These are phyloP conservation scores for Ceratosolen solmsi DNA, from an alignment of 1,140 invertebrate genomes.

Conservation along the genomic window DNA sequence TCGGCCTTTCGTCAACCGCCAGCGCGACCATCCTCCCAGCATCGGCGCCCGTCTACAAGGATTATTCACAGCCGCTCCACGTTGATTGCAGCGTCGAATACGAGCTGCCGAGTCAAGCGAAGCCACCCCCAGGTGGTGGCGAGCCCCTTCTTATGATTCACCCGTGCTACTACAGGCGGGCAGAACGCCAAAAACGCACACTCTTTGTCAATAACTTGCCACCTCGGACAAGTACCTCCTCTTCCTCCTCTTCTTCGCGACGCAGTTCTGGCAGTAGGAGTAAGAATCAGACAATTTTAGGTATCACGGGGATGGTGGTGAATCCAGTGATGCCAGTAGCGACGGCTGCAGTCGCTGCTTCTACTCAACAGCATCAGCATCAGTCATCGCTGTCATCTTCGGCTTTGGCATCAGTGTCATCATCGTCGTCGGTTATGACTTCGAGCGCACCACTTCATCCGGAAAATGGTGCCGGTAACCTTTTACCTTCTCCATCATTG, in stretches of 20 bases:
- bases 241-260: constrained; percentile 46
- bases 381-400: not conserved
- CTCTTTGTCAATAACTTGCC: constrained; percentile 84
- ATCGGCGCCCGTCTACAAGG: constrained; percentile 67
- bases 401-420: no score
- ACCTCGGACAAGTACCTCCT: constrained; percentile 50
- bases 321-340: constrained; percentile 58
- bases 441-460: constrained; percentile 44
- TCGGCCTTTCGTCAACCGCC: constrained; percentile 45
- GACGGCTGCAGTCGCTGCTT: constrained; percentile 45
- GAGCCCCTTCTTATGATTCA: constrained; percentile 88
- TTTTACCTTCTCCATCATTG: constrained; percentile 50
- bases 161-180: constrained; percentile 87
- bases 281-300: not conserved
- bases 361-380: constrained; percentile 19
- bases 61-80: constrained; percentile 85
- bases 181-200: constrained; percentile 83
- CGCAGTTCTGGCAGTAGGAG: constrained; percentile 28
- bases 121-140: constrained; percentile 80
- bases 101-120: constrained; percentile 86
- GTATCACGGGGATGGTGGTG: constrained; percentile 25
- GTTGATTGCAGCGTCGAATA: constrained; percentile 90
- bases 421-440: not conserved
- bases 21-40: constrained; percentile 23
- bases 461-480: not conserved